Evolutionary conservation across 2,113 vertebrate genomes (phyloP).

Genomic region (Odontesthes bonariensis): DNA sequence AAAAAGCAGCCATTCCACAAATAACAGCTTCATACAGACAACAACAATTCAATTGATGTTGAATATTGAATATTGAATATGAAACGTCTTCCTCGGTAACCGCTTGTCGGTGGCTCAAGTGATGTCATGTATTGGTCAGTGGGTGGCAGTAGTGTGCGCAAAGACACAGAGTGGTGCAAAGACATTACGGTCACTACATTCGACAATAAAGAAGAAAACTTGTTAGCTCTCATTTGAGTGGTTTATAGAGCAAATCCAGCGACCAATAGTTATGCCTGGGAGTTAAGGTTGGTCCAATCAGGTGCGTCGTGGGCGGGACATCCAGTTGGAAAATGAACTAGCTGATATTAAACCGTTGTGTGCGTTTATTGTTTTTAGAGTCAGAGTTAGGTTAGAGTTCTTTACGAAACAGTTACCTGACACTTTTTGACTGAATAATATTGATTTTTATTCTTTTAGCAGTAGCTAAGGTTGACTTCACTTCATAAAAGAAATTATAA

Average conservation of each 20-base stretch:
- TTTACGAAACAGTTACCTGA: background rate
- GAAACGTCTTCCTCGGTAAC: too few relatives aligned
- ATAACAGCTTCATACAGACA: too few relatives aligned
- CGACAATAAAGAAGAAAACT: conserved; percentile 30
- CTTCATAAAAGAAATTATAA: background rate
- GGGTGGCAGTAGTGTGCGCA: conserved; percentile 2
- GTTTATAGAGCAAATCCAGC: background rate
- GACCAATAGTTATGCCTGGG: conserved; percentile 2
- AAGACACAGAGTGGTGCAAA: too few relatives aligned
- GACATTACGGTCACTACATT: background rate
- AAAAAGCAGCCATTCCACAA: too few relatives aligned
- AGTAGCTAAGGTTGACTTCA: background rate
- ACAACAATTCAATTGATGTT: too few relatives aligned
- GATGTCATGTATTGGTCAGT: background rate
- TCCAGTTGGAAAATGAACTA: background rate
- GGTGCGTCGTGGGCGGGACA: background rate
- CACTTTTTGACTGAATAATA: background rate
- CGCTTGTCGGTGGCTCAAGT: too few relatives aligned
- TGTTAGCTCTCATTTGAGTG: background rate
- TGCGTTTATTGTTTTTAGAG: background rate
- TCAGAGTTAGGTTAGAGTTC: background rate
- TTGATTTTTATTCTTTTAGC: background rate
- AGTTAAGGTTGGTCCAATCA: conserved; percentile 34
- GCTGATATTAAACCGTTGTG: conserved; percentile 19
- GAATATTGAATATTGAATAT: too few relatives aligned